Base-by-base conservation (phyloP, 2,797 vertebrate species). In the Phoebastria nigripes region DNA sequence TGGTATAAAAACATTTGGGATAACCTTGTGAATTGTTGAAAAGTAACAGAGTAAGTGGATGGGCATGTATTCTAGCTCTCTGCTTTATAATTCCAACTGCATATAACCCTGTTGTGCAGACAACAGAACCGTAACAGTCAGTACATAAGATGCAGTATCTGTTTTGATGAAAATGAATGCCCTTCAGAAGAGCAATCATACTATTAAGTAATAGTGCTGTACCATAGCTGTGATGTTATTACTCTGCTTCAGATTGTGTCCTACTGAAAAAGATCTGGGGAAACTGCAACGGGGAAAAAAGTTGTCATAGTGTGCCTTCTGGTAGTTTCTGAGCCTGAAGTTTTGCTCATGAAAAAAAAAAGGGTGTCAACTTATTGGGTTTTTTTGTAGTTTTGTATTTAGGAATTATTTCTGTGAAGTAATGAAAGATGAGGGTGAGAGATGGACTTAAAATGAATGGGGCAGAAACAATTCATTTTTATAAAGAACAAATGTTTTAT, bases 1-100 rank as follows among this genome's bases (percentile, higher is more conserved):
- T 89, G 84, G 63, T 93, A 91, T 92, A 87, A 95, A 97, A 97
- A 83, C 55, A 70, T 97, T 97, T 95, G 93, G 93, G 83, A 96
- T 96, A 94, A 96, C 82, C 59, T 96, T 93, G 70, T 95, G 93
- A 94, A 97, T 93, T 85, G 31, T 71, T 86, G 87, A 95, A 96
- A 90, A 76, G 47, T 28, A 65, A 22, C 52, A 95, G 44, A 95
- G 59, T 69, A 82, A 90, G 94, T 51, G 44, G 84, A 29, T 15
- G 28, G 49, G 31, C 49, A 46, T 72, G 18, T 63, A 22, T 96
- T 93, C 77, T 69, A 91, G 54, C 37, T 82, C 73, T 97, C 86
- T 96, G 77, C 84, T 97, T 95, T 95, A 46, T 93, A 79, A 96
- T 95, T 94, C 94, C 93, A 96, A 44, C 79, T 94, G 81, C 51